These are phyloP conservation scores for Callipepla californica DNA, from an alignment of 2,113 vertebrate genomes.

Conservation along the genomic window DNA sequence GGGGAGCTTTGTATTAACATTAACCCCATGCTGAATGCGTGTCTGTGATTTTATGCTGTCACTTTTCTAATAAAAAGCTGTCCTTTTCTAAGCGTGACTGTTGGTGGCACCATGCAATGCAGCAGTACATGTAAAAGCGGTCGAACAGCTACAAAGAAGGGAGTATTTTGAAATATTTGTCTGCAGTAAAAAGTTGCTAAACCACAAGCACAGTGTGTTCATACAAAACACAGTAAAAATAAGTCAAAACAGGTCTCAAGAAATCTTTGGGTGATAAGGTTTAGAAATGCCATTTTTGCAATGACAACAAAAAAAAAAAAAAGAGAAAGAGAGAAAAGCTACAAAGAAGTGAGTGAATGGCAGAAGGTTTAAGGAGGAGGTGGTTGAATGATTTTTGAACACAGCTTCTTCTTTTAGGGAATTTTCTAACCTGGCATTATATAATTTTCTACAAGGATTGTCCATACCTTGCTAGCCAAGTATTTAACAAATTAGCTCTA, in stretches of 20 bases:
- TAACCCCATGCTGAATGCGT: not conserved
- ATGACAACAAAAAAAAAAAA: not conserved
- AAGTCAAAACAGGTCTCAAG: constrained; percentile 17
- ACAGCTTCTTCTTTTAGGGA: not conserved
- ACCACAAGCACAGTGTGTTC: not conserved
- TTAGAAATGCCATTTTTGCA: not conserved
- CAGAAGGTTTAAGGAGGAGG: not conserved
- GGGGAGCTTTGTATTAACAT: not conserved
- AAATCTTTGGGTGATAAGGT: not conserved
- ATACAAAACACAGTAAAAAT: not conserved
- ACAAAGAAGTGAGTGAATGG: not conserved
- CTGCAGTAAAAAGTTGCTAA: not conserved
- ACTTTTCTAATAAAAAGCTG: rapidly evolving
- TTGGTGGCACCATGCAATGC: constrained; percentile 14
- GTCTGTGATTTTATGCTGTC: not conserved
- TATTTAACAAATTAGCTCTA: not conserved
- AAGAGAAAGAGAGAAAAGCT: not conserved
- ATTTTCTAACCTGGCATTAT: not conserved
- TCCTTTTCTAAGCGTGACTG: not conserved
- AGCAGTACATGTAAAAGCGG: not conserved
- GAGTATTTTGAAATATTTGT: constrained; percentile 23
- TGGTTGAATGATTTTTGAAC: not conserved
- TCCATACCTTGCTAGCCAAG: not conserved
- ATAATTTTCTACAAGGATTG: not conserved
- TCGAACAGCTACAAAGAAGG: not conserved